Conservation (phyloP, 2,113 vertebrate genomes). For the Sorex araneus region DNA sequence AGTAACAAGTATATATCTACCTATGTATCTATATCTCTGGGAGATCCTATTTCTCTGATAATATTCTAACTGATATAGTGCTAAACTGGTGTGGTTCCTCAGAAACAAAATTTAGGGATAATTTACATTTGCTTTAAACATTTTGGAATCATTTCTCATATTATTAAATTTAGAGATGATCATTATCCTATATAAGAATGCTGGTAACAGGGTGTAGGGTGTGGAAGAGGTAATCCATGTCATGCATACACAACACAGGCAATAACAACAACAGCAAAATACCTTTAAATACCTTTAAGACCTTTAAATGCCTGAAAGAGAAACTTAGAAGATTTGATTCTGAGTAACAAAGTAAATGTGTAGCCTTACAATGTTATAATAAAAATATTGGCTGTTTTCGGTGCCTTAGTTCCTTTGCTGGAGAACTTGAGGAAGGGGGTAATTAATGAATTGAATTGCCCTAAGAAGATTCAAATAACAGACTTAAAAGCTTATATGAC, state of each 20-base stretch:
- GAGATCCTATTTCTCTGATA: conserved; percentile 7
- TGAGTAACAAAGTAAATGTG: background rate
- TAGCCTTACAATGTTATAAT: conserved; percentile 15
- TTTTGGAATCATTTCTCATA: background rate
- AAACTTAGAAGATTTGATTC: background rate
- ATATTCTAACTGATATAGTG: background rate
- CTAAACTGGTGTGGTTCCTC: background rate
- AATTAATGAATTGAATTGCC: conserved; percentile 15
- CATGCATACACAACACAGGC: background rate
- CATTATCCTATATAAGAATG: background rate
- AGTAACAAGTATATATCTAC: background rate
- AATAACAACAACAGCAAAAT: background rate
- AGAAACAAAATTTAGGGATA: background rate
- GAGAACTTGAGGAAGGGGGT: background rate
- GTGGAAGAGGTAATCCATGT: background rate
- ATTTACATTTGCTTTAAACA: background rate
- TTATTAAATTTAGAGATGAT: conserved; percentile 38
- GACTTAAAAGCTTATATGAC: background rate
- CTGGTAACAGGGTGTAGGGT: too few species aligned
- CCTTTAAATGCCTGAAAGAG: background rate
- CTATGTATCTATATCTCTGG: background rate
- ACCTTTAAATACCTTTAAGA: conserved; percentile 48
- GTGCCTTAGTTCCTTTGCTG: background rate
- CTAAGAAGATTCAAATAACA: background rate
- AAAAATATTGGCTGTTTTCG: background rate